Evolutionary conservation across 2,888 invertebrate genomes (phyloP), one percentile per base, ranked within the genome.

Genomic region (Acleris laterana): DNA sequence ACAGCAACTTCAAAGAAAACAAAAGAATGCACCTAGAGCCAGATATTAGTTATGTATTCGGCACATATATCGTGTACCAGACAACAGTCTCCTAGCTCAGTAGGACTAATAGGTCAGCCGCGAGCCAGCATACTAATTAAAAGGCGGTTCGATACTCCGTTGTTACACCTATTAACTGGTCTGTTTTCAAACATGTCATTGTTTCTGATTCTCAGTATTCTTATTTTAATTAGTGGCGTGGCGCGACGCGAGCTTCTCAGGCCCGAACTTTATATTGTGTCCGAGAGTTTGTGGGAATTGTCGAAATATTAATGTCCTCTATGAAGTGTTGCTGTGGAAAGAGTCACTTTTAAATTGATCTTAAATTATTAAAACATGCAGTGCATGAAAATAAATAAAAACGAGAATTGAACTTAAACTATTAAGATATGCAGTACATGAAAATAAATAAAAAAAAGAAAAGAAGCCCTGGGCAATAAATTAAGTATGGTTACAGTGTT

Each of bases 21-120:
- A 19, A 55, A 62, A 49, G 55, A 62, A 56, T 42, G 38, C 62
- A 53, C 53, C 38, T 13, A 49, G 32, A 28, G 49, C 22, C 5
- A 7, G 49, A 16, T 13, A 62, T 62, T 49, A 62, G n/a, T 55
- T 56, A 62, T 62, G 62, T 62, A 62, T 55, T 55, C 38, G 62
- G 62, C 55, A 55, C 62, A 62, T 55, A 49, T 57, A 48, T 42
- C 57, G 48, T 53, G 17, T 38, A 49, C 53, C 44, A 62, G 62
- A 62, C 53, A 49, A 58, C 19, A 32, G 46, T 57, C 28, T 46
- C 22, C 46, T 46, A 57, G 50, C 50, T 50, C 17, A 9, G n/a
- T 22, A 28, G 46, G n/a, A 56, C 38, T 56, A 44, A 46, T 57
- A 42, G 50, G 62, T 57, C 56, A 52, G 57, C 51, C n/a, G 49